Conservation (phyloP, 1,140 invertebrate genomes). For the Probaryconus sp. region DNA sequence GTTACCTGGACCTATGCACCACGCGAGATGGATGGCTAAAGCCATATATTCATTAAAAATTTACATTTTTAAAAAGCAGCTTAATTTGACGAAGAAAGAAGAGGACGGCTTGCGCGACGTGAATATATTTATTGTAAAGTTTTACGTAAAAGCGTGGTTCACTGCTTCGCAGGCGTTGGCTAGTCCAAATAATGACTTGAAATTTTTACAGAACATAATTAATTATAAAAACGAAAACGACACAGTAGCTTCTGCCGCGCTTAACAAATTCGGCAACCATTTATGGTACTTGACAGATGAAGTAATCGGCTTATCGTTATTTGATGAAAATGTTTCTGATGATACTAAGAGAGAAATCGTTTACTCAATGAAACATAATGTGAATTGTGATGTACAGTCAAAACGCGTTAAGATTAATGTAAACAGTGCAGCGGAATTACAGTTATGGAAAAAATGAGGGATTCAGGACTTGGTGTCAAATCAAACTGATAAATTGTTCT, state of each 20-base stretch:
- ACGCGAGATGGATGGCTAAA: constrained; percentile 69
- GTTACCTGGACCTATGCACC: constrained; percentile 70
- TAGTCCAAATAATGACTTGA: constrained; percentile 18
- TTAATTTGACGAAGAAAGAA: constrained; percentile 3
- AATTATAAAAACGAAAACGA: constrained; percentile 12
- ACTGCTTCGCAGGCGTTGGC: neutral
- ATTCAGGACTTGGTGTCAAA: constrained; percentile 18
- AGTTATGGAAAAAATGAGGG: constrained; percentile 8
- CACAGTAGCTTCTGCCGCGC: constrained; percentile 5
- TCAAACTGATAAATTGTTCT: constrained; percentile 9
- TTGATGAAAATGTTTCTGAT: constrained; percentile 8
- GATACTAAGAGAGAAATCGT: constrained; percentile 15
- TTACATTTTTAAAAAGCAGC: constrained; percentile 51
- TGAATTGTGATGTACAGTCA: neutral
- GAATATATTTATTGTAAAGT: constrained; percentile 3
- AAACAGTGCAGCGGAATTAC: constrained; percentile 1
- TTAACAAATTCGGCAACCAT: constrained; percentile 8
- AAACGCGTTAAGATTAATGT: constrained; percentile 10
- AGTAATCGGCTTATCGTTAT: constrained; percentile 12
- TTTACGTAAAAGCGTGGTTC: constrained; percentile 19
- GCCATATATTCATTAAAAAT: constrained; percentile 74
- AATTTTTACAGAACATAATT: constrained; percentile 8
- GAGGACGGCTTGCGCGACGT: neutral
- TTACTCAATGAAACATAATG: constrained; percentile 7
- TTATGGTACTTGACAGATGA: constrained; percentile 25